These are phyloP conservation scores for Euborellia annulipes DNA, from an alignment of 1,140 invertebrate species.

Conservation along the genomic window DNA sequence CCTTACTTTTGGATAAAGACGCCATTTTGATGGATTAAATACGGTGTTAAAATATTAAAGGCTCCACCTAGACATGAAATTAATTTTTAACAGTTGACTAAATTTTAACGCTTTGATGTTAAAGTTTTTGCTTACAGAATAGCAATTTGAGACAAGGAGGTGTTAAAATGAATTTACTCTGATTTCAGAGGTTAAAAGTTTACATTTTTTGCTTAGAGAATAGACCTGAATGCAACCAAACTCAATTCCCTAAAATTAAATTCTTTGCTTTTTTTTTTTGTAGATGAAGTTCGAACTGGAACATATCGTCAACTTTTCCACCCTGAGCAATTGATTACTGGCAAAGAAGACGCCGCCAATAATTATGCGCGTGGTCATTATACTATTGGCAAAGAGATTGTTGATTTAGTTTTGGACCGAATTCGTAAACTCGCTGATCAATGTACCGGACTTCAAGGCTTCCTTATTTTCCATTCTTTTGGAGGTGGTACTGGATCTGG, in stretches of 20 bases:
- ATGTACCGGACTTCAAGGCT: constrained; percentile 74
- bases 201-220: no score
- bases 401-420: constrained; percentile 61
- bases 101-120: no score
- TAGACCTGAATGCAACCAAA: no score
- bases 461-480: constrained; percentile 80
- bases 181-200: no score
- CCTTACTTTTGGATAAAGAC: no score
- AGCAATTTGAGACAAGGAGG: no score
- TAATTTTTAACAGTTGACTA: no score
- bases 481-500: constrained; percentile 80
- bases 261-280: constrained; percentile 8
- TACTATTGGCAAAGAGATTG: constrained; percentile 79
- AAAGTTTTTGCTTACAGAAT: no score
- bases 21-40: no score
- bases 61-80: no score
- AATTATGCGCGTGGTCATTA: constrained; percentile 83
- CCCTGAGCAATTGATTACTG: constrained; percentile 70
- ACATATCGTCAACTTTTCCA: constrained; percentile 74
- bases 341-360: constrained; percentile 79
- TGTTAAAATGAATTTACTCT: no score
- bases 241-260: neutral
- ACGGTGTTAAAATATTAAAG: no score
- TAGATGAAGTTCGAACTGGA: constrained; percentile 63
- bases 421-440: constrained; percentile 70